A percentile compares a stretch with the other conserved stretches of the same genome.
Conservation (phyloP, 53 echinoderm and acorn worm species). For the Arbacia lixula region DNA sequence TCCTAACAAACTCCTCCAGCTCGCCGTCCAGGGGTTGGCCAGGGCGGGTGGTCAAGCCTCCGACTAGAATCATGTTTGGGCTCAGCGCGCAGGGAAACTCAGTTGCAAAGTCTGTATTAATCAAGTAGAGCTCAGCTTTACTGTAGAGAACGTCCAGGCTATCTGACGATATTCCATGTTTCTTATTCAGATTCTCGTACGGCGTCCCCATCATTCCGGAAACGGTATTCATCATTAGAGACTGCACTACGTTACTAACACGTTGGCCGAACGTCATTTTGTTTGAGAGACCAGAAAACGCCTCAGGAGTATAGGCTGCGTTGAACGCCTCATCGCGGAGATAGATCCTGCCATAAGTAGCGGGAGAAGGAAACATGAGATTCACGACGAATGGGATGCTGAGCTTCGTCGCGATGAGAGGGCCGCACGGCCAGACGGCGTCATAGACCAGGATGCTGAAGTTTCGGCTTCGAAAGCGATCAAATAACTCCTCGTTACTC, state of each 20-base stretch:
- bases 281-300: constrained; percentile 13
- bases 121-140: constrained; percentile 7
- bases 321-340: not conserved
- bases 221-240: not conserved
- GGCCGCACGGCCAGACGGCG: constrained; percentile 3
- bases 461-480: not conserved
- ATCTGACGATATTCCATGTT: not conserved
- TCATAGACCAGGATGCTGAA: constrained; percentile 28
- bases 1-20: constrained; percentile 21
- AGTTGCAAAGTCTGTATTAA: constrained; percentile 7
- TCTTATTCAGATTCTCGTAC: constrained; percentile 1
- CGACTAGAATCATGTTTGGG: constrained; percentile 7
- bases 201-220: not conserved
- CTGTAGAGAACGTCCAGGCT: not conserved
- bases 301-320: constrained; percentile 16
- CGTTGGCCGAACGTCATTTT: constrained; percentile 29
- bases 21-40: not conserved
- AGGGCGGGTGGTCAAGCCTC: constrained; percentile 19
- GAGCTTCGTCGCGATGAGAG: constrained; percentile 19
- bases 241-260: not conserved
- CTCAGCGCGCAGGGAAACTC: constrained; percentile 32
- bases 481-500: constrained; percentile 30
- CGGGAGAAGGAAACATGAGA: not conserved
- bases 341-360: not conserved
- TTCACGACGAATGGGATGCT: not conserved